Percentiles rank a stretch among this genome's conserved stretches.
These are phyloP conservation scores for Lasioglossum baleicum DNA, from an alignment of 1,140 invertebrate genomes.

Conservation along the genomic window DNA sequence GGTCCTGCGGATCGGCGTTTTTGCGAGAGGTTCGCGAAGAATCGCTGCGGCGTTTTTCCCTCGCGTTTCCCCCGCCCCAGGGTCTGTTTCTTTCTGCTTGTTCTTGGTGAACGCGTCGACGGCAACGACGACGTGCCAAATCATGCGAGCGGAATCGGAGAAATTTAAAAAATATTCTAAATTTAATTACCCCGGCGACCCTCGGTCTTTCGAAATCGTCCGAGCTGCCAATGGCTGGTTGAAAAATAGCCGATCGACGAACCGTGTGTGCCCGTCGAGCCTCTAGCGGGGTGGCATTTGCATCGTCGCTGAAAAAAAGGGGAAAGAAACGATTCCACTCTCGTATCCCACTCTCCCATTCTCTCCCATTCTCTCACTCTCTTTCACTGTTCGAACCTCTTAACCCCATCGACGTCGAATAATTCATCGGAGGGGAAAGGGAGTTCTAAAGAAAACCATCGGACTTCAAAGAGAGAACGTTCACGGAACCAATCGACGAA, in stretches of 20 bases:
- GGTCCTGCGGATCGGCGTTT: constrained; percentile 12
- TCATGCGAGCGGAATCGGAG: constrained; percentile 78
- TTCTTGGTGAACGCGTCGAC: background rate
- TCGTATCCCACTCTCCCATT: too few relatives aligned
- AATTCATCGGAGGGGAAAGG: background rate
- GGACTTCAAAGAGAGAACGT: background rate
- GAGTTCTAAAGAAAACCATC: background rate
- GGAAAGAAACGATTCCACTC: constrained; percentile 10
- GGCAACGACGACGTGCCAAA: constrained; percentile 71
- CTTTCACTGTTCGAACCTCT: background rate
- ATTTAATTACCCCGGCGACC: constrained; percentile 74
- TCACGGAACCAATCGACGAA: background rate
- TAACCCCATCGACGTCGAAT: background rate
- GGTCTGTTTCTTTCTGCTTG: constrained; percentile 20
- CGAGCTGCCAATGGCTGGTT: constrained; percentile 75
- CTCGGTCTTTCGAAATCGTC: constrained; percentile 76
- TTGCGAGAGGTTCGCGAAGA: constrained; percentile 37
- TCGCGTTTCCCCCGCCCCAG: constrained; percentile 13
- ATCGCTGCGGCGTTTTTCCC: constrained; percentile 21
- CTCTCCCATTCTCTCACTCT: background rate
- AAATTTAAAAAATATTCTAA: constrained; percentile 82
- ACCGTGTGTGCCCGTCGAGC: constrained; percentile 31
- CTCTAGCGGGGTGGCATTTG: constrained; percentile 41
- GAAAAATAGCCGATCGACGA: constrained; percentile 77
- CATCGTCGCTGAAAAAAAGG: constrained; percentile 2